phyloP scores from a whole-genome alignment of 1,140 invertebrate species.

The Ericerus pela region DNA sequence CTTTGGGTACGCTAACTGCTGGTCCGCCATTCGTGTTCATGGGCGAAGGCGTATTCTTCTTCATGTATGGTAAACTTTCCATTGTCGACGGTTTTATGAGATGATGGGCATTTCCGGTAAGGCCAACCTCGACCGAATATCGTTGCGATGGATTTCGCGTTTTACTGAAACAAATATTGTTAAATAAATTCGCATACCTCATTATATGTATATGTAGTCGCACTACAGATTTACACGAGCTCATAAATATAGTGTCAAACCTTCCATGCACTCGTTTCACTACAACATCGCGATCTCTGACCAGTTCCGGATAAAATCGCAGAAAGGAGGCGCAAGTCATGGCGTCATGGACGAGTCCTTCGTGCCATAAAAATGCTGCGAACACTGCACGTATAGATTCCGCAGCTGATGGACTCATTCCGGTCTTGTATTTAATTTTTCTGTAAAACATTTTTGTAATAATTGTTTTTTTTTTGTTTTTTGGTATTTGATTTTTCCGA shows the following conservation, averaged over 20 bases:
- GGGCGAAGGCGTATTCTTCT: background rate
- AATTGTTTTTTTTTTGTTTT: too few relatives aligned
- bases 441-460: background rate
- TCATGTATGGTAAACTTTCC: background rate
- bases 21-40: background rate
- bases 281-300: constrained; percentile 60
- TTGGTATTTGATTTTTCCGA: too few relatives aligned
- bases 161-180: background rate
- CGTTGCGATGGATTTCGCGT: background rate
- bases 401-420: constrained; percentile 80
- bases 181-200: background rate
- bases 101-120: constrained; percentile 1
- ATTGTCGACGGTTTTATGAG: background rate
- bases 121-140: background rate
- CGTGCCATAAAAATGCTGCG: constrained; percentile 92
- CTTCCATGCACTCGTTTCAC: constrained; percentile 41
- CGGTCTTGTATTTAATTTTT: constrained; percentile 45
- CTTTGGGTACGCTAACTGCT: background rate
- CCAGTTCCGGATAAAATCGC: constrained; percentile 81
- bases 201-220: background rate
- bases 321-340: constrained; percentile 93
- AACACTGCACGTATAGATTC: constrained; percentile 86
- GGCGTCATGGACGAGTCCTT: constrained; percentile 90
- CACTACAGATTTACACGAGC: background rate
- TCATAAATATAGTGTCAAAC: background rate